Evolutionary conservation across 1,140 invertebrate species (phyloP), one percentile per base, ranked within the genome.

Genomic region (Drosophila chauvacae): DNA sequence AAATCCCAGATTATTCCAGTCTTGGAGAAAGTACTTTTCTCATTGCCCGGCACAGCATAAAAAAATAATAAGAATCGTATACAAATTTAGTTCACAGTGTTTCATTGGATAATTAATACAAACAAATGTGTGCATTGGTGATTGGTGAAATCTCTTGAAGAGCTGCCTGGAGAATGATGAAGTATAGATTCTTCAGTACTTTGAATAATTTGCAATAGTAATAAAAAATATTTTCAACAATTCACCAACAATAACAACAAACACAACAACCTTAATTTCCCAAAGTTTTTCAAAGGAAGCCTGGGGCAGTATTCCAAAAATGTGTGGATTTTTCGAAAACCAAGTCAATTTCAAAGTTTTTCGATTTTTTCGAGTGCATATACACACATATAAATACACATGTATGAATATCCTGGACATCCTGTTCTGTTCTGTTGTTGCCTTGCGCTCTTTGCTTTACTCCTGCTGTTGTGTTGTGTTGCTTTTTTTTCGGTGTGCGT

Each of bases 401-500:
- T 37, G 7, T 13, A 39, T 56, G 33, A 11, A 58, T 42, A 37
- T 65, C 61, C 62, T 69, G 62, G 10, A 50, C 13, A 37, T 69
- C 66, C 66, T 70, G 65, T 44, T 23, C 61, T 39, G 61, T 48
- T 56, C 14, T 26, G 47, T 2, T 45, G 45, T 47, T 30, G 28
- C 28, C 44, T 53, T 53, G 18, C 41, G 42, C 47, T 41, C 45
- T 55, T 55, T 55, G 50, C 39, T 59, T 55, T 53, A 28, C 37
- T 42, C 26, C 42, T 48, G 55, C 79, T 42, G 45, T 64, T 75
- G 73, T 45, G 59, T 42, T 55, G 16, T 39, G 30, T 33, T 55
- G 7, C 28, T 42, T 77, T 69, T 66, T 66, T 70, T 70, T 62
- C 61, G 80, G 57, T 68, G 73, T 77, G 72, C 71, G 71, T 85